Conservation (phyloP, 2,888 invertebrate genomes). For the Idaea straminata region DNA sequence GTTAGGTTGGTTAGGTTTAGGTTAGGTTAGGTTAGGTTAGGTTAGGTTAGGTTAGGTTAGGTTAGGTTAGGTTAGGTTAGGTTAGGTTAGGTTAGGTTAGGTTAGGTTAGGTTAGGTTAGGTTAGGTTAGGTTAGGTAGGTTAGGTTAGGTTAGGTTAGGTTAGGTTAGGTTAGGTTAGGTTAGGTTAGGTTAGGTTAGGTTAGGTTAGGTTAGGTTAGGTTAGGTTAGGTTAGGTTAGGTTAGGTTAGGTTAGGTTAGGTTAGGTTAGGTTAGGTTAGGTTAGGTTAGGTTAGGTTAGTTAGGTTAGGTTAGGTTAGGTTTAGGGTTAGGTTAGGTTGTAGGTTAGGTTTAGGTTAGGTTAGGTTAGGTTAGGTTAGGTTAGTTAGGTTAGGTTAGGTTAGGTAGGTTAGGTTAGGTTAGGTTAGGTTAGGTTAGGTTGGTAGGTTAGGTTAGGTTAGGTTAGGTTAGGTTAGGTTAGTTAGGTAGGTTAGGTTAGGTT, state of each 20-base stretch:
- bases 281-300: conserved; percentile 13
- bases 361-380: conserved; percentile 14
- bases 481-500: conserved; percentile 16
- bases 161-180: conserved; percentile 16
- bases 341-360: conserved; percentile 20
- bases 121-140: conserved; percentile 31
- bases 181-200: conserved; percentile 14
- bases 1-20: too few species aligned
- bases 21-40: conserved; percentile 25
- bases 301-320: conserved; percentile 14
- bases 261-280: conserved; percentile 14
- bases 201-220: conserved; percentile 14
- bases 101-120: conserved; percentile 31
- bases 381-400: conserved; percentile 23
- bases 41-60: conserved; percentile 21
- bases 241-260: conserved; percentile 14
- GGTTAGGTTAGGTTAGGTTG: conserved; percentile 19
- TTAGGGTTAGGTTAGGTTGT: too few species aligned
- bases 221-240: conserved; percentile 7
- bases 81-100: conserved; percentile 31
- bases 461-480: too few species aligned
- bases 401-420: conserved; percentile 17
- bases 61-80: conserved; percentile 24
- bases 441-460: conserved; percentile 13
- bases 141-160: conserved; percentile 27